Base-by-base conservation (phyloP, 2,888 invertebrate species). In the Automeris io region DNA sequence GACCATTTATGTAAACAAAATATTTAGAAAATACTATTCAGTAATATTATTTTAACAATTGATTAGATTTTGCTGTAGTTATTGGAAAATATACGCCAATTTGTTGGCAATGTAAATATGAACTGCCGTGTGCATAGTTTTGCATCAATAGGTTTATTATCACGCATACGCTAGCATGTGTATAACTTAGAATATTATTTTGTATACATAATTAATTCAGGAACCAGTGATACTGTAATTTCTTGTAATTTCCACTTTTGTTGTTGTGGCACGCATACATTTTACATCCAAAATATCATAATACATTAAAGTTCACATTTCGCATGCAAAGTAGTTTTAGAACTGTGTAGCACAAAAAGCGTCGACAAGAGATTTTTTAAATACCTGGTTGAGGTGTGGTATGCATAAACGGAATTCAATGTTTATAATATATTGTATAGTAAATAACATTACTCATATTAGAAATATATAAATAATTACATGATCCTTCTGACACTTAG, bases 111-210 rank as follows among this genome's bases (percentile, higher is more conserved):
- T 37, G 37, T 37, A 37, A 37, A 37, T 37, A 37, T n/a, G 29
- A 22, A 12, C 21, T 31, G 18, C 13, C 6, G 24, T 39, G 37
- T 32, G 7, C 41, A 42, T 42, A 36, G 41, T 46, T 43, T 42
- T 42, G 49, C 46, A 46, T 42, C 36, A 45, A 24, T 46, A 44
- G 42, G 41, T 51, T 43, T 45, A 49, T 51, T 47, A 38, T 37
- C 49, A 43, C 45, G 54, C 51, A 54, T 61, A 59, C 52, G 46
- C 47, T 51, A 52, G 40, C 41, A 45, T 39, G 22, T 11, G 54
- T 55, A 53, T 56, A 54, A 39, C 50, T 46, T 47, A 42, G 46
- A 42, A 40, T 50, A 40, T 46, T 44, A 37, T 33, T 43, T 36
- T 46, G 37, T 40, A 45, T 41, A 29, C 16, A 29, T 29, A 47